Conservation (phyloP, 1,140 invertebrate genomes). For the Sarcophaga peregrina region DNA sequence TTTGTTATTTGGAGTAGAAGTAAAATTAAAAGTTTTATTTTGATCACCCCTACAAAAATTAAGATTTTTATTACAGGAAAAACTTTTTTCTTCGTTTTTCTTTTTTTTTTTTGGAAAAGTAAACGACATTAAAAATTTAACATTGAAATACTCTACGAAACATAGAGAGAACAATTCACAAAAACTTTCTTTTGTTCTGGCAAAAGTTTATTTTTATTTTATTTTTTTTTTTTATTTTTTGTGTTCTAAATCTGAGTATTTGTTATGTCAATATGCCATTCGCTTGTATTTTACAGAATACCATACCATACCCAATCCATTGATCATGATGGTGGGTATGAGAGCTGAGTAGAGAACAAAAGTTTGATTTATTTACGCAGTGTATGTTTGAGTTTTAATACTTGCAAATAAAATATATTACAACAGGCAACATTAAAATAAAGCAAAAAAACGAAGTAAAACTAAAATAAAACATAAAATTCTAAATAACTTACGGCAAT, state of each 20-base stretch:
- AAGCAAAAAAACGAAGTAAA: too few relatives aligned
- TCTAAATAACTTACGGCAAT: too few relatives aligned
- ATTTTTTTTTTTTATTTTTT: background rate
- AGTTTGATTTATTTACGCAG: constrained; percentile 8
- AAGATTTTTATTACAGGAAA: background rate
- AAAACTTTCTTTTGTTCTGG: background rate
- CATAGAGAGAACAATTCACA: constrained; percentile 6
- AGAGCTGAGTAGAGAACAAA: background rate
- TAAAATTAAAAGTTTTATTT: too few relatives aligned
- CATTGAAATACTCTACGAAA: background rate
- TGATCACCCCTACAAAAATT: too few relatives aligned
- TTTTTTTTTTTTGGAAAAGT: too few relatives aligned
- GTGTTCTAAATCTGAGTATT: too few relatives aligned
- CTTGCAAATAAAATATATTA: background rate
- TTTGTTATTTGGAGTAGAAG: too few relatives aligned
- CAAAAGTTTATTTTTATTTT: background rate
- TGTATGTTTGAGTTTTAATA: background rate
- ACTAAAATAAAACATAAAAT: too few relatives aligned
- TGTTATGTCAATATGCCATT: background rate
- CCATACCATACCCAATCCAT: too few relatives aligned
- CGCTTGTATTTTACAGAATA: background rate
- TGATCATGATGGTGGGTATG: background rate
- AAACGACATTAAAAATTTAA: constrained; percentile 5
- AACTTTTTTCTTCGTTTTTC: too few relatives aligned
- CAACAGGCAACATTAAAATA: background rate